phyloP scores from a whole-genome alignment of 1,140 invertebrate species.

The Drosophila teissieri region DNA sequence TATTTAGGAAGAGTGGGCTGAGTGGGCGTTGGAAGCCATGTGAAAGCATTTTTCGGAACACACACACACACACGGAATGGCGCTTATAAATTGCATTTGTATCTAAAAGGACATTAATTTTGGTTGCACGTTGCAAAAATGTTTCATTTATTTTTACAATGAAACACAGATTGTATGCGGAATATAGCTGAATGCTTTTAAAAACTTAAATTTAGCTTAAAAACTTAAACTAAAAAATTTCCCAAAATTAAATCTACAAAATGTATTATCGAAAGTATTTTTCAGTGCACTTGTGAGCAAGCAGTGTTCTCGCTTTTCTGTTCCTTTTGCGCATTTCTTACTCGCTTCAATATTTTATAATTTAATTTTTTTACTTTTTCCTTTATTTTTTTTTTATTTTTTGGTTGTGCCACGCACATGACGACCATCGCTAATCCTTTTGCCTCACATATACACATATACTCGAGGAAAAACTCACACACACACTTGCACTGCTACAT shows the following conservation, averaged over 20 bases:
- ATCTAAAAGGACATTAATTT: conserved; percentile 78
- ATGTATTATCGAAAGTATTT: background rate
- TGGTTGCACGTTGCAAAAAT: conserved; percentile 15
- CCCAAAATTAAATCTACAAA: too few species aligned
- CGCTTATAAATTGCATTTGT: conserved; percentile 78
- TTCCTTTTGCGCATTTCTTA: conserved; percentile 70
- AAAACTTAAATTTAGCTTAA: too few species aligned
- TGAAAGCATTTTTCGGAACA: conserved; percentile 64
- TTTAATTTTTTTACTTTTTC: conserved; percentile 60
- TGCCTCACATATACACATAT: conserved; percentile 50
- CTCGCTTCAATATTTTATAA: conserved; percentile 81
- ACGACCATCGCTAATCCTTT: conserved; percentile 76
- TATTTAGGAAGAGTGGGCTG: background rate
- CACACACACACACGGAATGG: conserved; percentile 9
- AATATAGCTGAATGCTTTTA: too few species aligned
- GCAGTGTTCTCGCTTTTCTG: conserved; percentile 7
- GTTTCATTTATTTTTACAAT: background rate
- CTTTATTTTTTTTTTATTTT: conserved; percentile 14
- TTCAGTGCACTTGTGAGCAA: conserved; percentile 1
- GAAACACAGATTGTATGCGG: background rate
- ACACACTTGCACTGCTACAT: conserved; percentile 64
- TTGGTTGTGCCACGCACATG: conserved; percentile 60
- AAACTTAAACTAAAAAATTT: too few species aligned
- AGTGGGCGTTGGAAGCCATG: conserved; percentile 45
- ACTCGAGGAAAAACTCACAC: conserved; percentile 20